These are phyloP conservation scores for Ecliptopera silaceata DNA, from an alignment of 2,888 invertebrate genomes.

Conservation along the genomic window DNA sequence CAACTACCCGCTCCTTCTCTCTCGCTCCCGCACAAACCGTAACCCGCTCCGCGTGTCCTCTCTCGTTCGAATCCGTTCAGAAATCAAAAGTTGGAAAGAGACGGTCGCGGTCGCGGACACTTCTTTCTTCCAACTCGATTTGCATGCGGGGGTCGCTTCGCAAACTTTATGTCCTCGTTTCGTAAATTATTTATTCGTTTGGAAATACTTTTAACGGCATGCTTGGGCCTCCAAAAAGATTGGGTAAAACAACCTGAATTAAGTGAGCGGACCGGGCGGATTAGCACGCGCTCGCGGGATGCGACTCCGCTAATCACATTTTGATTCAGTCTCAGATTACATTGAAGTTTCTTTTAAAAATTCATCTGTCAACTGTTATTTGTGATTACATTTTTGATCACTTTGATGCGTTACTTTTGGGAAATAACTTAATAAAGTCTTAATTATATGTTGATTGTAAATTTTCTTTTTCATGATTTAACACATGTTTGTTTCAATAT, in stretches of 20 bases:
- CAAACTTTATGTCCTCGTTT: conserved; percentile 82
- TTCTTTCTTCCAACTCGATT: conserved; percentile 80
- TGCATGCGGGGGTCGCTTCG: conserved; percentile 78
- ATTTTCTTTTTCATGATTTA: too few relatives aligned
- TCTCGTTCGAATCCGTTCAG: conserved; percentile 47
- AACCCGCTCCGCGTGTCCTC: conserved; percentile 42
- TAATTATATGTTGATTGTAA: too few relatives aligned
- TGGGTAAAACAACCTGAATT: conserved; percentile 71
- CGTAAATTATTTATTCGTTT: conserved; percentile 82
- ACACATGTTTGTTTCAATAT: too few relatives aligned
- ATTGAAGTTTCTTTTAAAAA: conserved; percentile 26
- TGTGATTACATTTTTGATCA: conserved; percentile 2
- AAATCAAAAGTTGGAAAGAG: conserved; percentile 60
- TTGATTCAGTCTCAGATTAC: conserved; percentile 49
- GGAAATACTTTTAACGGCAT: conserved; percentile 80
- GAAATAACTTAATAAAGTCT: too few relatives aligned
- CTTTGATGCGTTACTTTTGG: not conserved
- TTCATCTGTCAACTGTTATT: not conserved
- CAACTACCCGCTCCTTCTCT: conserved; percentile 71
- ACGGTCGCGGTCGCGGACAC: conserved; percentile 63
- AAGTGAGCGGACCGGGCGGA: conserved; percentile 68
- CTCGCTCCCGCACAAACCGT: conserved; percentile 57
- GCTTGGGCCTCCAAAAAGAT: conserved; percentile 71
- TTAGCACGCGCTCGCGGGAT: conserved; percentile 57
- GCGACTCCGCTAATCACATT: conserved; percentile 54